phyloP scores from a whole-genome alignment of 2,113 vertebrate species.

The Girardinichthys multiradiatus region DNA sequence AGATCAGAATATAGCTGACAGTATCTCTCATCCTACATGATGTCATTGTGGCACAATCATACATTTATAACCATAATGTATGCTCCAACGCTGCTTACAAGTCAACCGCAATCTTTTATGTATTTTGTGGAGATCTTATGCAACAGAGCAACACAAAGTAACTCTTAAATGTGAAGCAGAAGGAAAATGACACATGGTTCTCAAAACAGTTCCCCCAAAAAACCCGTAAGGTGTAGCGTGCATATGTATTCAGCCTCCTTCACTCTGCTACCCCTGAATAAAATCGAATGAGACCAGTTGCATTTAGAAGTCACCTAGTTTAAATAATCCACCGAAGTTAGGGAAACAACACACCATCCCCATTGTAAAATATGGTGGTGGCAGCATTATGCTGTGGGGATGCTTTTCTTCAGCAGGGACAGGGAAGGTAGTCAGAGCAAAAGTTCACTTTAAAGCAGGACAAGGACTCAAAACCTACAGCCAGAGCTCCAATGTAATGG shows the following conservation, averaged over 20 bases:
- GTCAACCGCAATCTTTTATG: not conserved
- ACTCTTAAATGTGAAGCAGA: not conserved
- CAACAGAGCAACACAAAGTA: not conserved
- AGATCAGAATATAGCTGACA: slow-evolving; percentile 41
- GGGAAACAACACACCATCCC: too few relatives aligned
- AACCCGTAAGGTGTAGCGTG: not conserved
- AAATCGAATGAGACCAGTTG: not conserved
- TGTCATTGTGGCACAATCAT: slow-evolving; percentile 24
- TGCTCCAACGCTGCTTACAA: slow-evolving; percentile 43
- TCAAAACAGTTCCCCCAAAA: not conserved
- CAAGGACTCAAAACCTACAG: not conserved
- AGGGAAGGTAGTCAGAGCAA: not conserved
- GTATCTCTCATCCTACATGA: slow-evolving; percentile 38
- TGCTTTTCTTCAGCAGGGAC: not conserved
- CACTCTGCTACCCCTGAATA: not conserved
- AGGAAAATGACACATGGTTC: not conserved
- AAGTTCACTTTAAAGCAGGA: not conserved
- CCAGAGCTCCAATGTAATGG: not conserved
- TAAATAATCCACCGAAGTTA: too few relatives aligned
- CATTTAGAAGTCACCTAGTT: too few relatives aligned
- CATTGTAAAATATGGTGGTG: not conserved
- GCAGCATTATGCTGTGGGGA: not conserved
- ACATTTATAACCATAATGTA: slow-evolving; percentile 28
- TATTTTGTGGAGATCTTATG: not conserved
- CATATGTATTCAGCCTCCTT: not conserved